Evolutionary conservation across 2,888 invertebrate genomes (phyloP).

Genomic region (Neoscelio sp.): DNA sequence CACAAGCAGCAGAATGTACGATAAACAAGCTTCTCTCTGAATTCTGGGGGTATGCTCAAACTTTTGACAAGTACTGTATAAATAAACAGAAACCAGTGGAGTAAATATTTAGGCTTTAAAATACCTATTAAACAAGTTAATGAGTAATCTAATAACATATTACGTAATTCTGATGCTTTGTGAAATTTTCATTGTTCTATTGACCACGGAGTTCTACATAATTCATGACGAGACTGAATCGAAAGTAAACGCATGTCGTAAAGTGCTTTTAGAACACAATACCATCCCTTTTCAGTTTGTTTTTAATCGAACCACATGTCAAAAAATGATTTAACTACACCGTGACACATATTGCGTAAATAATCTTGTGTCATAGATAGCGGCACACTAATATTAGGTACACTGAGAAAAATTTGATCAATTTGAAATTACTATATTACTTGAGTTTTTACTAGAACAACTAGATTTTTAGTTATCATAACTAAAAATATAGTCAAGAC

Average conservation of each 20-base stretch:
- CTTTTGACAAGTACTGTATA: too few relatives aligned
- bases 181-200: conserved; percentile 16
- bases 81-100: background rate
- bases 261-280: conserved; percentile 24
- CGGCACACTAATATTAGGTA: conserved; percentile 6
- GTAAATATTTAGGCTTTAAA: background rate
- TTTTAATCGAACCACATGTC: conserved; percentile 30
- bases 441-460: too few relatives aligned
- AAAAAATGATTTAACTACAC: conserved; percentile 41
- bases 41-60: too few relatives aligned
- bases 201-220: conserved; percentile 30
- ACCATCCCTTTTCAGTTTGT: conserved; percentile 22
- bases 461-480: too few relatives aligned
- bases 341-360: conserved; percentile 31
- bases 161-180: conserved; percentile 36
- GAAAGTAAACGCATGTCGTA: conserved; percentile 22
- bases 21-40: too few relatives aligned
- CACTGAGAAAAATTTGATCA: too few relatives aligned
- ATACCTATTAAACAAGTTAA: background rate
- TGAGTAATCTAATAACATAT: background rate
- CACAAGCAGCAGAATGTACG: too few relatives aligned
- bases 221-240: conserved; percentile 24
- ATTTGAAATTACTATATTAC: too few relatives aligned
- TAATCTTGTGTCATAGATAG: conserved; percentile 20
- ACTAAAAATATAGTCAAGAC: too few relatives aligned